phyloP scores from a whole-genome alignment of 2,797 vertebrate genomes.

The Phaenicophaeus curvirostris region DNA sequence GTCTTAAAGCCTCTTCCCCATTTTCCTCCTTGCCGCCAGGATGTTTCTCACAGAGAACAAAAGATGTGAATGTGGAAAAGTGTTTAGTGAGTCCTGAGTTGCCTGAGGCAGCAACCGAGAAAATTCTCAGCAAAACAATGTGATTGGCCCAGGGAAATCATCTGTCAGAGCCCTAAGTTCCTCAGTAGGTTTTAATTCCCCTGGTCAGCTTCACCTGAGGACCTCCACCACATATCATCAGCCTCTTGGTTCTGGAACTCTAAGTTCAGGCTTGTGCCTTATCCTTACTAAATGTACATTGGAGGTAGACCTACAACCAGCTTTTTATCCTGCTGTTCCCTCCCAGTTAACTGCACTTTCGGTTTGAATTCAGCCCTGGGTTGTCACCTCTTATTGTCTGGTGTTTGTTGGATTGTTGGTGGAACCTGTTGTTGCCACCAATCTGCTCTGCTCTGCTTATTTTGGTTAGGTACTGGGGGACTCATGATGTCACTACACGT shows the following conservation, averaged over 20 bases:
- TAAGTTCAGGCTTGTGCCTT: not conserved
- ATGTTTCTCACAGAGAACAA: not conserved
- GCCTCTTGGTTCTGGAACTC: not conserved
- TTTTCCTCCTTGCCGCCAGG: not conserved
- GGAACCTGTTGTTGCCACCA: not conserved
- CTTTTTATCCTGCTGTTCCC: not conserved
- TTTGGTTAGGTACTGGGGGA: not conserved
- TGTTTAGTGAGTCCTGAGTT: not conserved
- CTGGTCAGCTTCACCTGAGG: fast-evolving
- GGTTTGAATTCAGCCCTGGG: not conserved
- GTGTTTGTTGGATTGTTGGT: not conserved
- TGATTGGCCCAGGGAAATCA: not conserved
- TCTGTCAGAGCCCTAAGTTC: not conserved
- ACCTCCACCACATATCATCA: not conserved
- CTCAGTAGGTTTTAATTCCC: not conserved
- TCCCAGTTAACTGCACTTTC: not conserved
- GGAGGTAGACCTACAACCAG: not conserved
- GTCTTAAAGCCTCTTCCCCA: not conserved
- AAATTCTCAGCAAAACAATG: not conserved
- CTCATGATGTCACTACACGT: not conserved
- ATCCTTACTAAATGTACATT: not conserved
- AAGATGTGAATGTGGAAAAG: not conserved
- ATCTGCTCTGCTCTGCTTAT: not conserved
- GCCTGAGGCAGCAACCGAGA: not conserved
- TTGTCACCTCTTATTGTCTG: not conserved